Evolutionary conservation across 2,888 invertebrate species (phyloP), one percentile per base, ranked within the genome.

Genomic region (Gortyna flavago): DNA sequence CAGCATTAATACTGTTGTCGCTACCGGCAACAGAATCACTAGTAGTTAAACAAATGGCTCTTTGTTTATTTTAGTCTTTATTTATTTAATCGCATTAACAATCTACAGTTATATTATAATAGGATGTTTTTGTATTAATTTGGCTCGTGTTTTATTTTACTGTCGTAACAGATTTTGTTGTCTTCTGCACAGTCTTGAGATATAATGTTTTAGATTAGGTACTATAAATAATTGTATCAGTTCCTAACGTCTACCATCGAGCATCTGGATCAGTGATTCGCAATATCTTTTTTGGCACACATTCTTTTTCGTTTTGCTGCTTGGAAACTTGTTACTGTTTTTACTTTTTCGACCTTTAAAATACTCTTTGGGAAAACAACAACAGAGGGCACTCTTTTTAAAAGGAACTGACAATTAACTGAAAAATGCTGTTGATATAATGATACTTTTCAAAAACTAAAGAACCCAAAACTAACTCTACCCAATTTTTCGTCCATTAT

Each of bases 1-100:
- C 76, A 79, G 76, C 85, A 85, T 87, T 90, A 85, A 86, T 86
- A 86, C 82, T 84, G 83, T 88, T 90, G 89, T 91, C 89, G 87
- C 88, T 83, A 87, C 82, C 84, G 86, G 85, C 87, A 85, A 88
- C 88, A 87, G 85, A 86, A 87, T 85, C 84, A 86, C 78, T 72
- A 75, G 66, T 81, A 82, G 75, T 80, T 79, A 75, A 76, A 82
- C 84, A 89, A 86, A 88, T 81, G 72, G 59, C 72, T 84, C 89
- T 84, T 88, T 88, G 83, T 89, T 81, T 89, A 79, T 84, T 80
- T 85, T 69, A 74, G 69, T 78, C 54, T 76, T 85, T 81, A 80
- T 85, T 83, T 76, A 78, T 85, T 77, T 86, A 75, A 88, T 87
- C 81, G 72, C 51, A 81, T 87, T 80, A 78, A 66, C 70, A 80